A percentile compares a stretch with the other conserved stretches of the same genome.
Conservation (phyloP, 2,113 vertebrate species). For the Apteryx owenii region DNA sequence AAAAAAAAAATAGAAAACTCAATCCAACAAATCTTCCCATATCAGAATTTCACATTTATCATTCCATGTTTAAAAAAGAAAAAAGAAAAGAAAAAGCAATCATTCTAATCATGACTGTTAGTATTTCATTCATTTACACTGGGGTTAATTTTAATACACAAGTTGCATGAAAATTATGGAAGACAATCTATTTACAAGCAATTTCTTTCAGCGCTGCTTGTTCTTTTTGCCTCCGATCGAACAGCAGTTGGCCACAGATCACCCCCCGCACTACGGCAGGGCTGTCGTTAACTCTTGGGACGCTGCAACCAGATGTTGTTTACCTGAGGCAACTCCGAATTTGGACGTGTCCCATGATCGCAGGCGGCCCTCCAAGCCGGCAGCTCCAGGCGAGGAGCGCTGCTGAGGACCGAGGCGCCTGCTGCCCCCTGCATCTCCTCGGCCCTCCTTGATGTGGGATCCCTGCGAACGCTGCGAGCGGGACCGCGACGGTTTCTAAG, state of each 20-base stretch:
- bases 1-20: conserved; percentile 64
- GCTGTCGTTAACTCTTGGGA: neutral
- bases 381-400: too few relatives aligned
- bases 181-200: conserved; percentile 70
- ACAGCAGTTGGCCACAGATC: fast-evolving
- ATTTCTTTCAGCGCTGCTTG: neutral
- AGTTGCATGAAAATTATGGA: conserved; percentile 55
- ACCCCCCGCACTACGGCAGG: fast-evolving
- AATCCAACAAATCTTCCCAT: conserved; percentile 12
- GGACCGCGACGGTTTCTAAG: neutral
- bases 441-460: fast-evolving
- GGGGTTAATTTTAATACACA: conserved; percentile 45
- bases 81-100: neutral
- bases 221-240: neutral
- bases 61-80: neutral
- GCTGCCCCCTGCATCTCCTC: neutral
- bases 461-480: neutral
- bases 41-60: conserved; percentile 65
- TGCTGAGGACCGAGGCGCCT: too few relatives aligned
- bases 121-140: conserved; percentile 69
- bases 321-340: neutral
- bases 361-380: neutral
- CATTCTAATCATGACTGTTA: conserved; percentile 32
- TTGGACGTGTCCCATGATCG: fast-evolving
- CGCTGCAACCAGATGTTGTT: fast-evolving